Conservation (phyloP, 2,888 invertebrate genomes). For the Tinea trinotella region DNA sequence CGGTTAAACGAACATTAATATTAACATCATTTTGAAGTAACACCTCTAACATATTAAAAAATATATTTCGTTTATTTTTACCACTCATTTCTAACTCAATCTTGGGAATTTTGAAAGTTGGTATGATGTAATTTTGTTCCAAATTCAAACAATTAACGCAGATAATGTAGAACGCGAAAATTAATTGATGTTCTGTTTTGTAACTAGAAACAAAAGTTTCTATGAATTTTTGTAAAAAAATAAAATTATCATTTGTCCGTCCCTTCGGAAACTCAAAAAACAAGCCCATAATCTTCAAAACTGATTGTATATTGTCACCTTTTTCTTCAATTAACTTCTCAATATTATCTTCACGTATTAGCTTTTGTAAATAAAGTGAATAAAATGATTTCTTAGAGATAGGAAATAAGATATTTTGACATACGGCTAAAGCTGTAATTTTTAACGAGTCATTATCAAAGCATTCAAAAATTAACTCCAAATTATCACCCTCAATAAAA, state of each 20-base stretch:
- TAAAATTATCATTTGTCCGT: slow-evolving; percentile 34
- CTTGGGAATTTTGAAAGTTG: slow-evolving; percentile 41
- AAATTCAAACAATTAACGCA: slow-evolving; percentile 42
- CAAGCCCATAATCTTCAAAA: slow-evolving; percentile 53
- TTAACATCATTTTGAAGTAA: slow-evolving; percentile 51
- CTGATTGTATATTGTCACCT: slow-evolving; percentile 57
- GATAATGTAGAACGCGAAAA: slow-evolving; percentile 59
- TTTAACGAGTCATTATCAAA: slow-evolving; percentile 37
- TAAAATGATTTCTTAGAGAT: slow-evolving; percentile 46
- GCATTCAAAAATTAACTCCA: slow-evolving; percentile 50
- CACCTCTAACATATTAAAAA: slow-evolving; percentile 47
- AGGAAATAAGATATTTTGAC: slow-evolving; percentile 37
- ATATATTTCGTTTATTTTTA: slow-evolving; percentile 44
- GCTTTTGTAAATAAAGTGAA: slow-evolving; percentile 46
- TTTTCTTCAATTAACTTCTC: slow-evolving; percentile 50
- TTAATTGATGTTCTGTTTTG: slow-evolving; percentile 45
- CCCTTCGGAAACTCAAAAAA: slow-evolving; percentile 50
- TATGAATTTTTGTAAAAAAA: slow-evolving; percentile 49
- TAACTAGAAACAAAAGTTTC: slow-evolving; percentile 51
- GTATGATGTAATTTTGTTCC: slow-evolving; percentile 47
- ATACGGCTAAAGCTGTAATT: slow-evolving; percentile 22
- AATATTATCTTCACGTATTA: slow-evolving; percentile 51
- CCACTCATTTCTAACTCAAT: slow-evolving; percentile 42
- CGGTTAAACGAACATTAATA: slow-evolving; percentile 47
- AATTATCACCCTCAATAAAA: slow-evolving; percentile 42